phyloP scores from a whole-genome alignment of 2,888 invertebrate species.

The Diachrysia chrysitis region DNA sequence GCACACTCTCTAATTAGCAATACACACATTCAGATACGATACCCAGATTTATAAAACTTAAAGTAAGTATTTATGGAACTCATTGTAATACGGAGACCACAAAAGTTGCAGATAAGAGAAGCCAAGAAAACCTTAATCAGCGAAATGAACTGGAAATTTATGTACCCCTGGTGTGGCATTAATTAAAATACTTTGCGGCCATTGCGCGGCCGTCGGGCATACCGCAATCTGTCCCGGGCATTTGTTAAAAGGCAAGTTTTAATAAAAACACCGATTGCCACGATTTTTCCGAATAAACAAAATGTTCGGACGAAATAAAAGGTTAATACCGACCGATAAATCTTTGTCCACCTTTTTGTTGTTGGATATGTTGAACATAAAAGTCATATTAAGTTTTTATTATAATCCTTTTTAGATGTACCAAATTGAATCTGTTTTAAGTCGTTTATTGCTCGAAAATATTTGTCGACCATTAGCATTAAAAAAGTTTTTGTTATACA shows the following conservation, averaged over 20 bases:
- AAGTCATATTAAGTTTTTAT: conserved; percentile 63
- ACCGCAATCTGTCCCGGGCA: conserved; percentile 73
- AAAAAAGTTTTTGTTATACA: background rate
- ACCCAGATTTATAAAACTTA: conserved; percentile 6
- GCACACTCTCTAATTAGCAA: background rate
- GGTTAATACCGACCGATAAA: conserved; percentile 53
- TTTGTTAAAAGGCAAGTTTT: conserved; percentile 67
- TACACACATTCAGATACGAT: background rate
- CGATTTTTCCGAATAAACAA: conserved; percentile 55
- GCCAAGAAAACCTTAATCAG: conserved; percentile 72
- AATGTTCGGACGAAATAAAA: conserved; percentile 60
- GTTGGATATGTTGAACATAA: conserved; percentile 52
- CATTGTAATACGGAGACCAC: conserved; percentile 18
- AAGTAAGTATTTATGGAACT: conserved; percentile 22
- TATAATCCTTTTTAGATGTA: conserved; percentile 45
- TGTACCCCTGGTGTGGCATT: conserved; percentile 76
- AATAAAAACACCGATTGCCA: conserved; percentile 68
- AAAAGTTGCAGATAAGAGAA: conserved; percentile 58
- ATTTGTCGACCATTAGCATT: background rate
- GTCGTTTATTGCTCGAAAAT: conserved; percentile 20
- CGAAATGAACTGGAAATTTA: conserved; percentile 77
- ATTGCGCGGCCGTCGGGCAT: conserved; percentile 65
- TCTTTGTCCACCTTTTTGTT: conserved; percentile 56
- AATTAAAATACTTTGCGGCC: conserved; percentile 82
- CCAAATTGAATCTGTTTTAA: conserved; percentile 48